phyloP scores from a whole-genome alignment of 2,113 vertebrate species.

The Grammomys surdaster region DNA sequence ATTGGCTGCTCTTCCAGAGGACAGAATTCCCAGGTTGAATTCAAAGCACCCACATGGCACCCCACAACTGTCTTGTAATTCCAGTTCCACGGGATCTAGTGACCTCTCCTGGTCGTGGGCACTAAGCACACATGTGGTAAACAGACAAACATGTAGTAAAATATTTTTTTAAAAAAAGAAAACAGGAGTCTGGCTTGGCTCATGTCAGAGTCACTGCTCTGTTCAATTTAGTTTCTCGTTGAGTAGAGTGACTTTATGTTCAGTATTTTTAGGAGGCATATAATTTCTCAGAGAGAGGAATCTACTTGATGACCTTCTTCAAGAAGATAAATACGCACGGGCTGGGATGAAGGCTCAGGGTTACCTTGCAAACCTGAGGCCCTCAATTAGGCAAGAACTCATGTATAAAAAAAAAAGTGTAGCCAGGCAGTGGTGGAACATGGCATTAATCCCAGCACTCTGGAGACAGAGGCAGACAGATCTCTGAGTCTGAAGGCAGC shows the following conservation, averaged over 20 bases:
- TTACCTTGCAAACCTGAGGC: neutral
- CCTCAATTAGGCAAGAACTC: neutral
- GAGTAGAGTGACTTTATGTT: neutral
- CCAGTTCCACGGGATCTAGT: neutral
- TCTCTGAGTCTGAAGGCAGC: too few relatives aligned
- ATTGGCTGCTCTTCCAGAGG: neutral
- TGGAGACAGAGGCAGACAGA: too few relatives aligned
- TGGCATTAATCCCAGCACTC: too few relatives aligned
- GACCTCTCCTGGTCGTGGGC: neutral
- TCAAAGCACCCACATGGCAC: neutral
- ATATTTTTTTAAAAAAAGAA: neutral
- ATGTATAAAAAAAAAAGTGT: neutral
- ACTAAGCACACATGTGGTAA: neutral
- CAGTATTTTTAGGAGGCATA: neutral
- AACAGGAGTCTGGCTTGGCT: neutral
- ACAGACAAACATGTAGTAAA: neutral
- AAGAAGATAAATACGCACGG: neutral
- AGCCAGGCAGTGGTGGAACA: neutral
- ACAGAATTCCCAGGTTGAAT: neutral
- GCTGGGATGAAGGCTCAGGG: too few relatives aligned
- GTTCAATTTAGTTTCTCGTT: neutral
- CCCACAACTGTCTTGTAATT: neutral
- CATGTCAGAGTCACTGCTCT: neutral
- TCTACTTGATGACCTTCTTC: neutral
- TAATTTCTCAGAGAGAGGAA: neutral